A percentile compares a stretch with the other conserved stretches of the same genome.
Conservation (phyloP, 2,888 invertebrate genomes). For the Isoperla grammatica region DNA sequence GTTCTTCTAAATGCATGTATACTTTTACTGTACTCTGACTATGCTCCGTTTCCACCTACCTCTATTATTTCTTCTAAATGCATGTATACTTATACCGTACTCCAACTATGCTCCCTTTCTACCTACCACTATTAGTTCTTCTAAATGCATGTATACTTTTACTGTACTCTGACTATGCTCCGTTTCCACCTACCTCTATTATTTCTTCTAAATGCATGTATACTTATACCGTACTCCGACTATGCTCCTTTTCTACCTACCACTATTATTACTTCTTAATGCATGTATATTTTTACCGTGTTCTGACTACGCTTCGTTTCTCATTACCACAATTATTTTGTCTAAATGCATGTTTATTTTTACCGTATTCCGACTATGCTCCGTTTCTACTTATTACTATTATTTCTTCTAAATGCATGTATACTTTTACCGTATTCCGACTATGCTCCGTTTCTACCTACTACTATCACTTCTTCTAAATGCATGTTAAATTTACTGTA, state of each 20-base stretch:
- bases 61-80: too few species aligned
- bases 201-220: constrained; percentile 7
- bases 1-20: too few species aligned
- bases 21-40: too few species aligned
- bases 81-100: too few species aligned
- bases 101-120: too few species aligned
- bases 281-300: not conserved
- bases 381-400: constrained; percentile 4
- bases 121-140: not conserved
- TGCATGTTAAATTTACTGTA: too few species aligned
- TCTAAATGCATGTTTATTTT: constrained; percentile 22
- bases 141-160: not conserved
- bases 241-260: not conserved
- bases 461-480: too few species aligned
- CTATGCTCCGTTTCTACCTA: too few species aligned
- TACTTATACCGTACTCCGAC: too few species aligned
- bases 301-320: not conserved
- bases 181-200: constrained; percentile 14
- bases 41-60: constrained; percentile 22
- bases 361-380: constrained; percentile 4
- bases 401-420: not conserved
- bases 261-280: constrained; percentile 6
- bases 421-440: constrained; percentile 6
- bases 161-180: constrained; percentile 12
- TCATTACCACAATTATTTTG: not conserved